phyloP scores from a whole-genome alignment of 1,140 invertebrate genomes.

The Heterodera carotae region DNA sequence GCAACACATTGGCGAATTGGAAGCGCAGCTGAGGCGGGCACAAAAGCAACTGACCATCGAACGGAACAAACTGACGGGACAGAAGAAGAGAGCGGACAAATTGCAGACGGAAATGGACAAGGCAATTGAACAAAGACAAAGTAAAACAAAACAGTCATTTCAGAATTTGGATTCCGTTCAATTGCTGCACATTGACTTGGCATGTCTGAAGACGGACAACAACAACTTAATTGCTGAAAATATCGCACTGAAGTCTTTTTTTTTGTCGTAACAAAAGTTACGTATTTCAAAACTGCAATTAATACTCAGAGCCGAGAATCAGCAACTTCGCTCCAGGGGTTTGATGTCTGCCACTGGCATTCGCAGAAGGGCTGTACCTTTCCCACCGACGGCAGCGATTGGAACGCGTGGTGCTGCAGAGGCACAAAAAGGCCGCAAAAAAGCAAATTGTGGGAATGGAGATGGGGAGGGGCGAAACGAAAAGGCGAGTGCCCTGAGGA shows the following conservation, averaged over 20 bases:
- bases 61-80: slow-evolving; percentile 28
- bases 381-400: neutral
- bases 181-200: slow-evolving; percentile 41
- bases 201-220: slow-evolving; percentile 45
- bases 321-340: slow-evolving; percentile 32
- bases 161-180: slow-evolving; percentile 34
- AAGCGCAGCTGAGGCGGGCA: slow-evolving; percentile 24
- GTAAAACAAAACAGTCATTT: neutral
- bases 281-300: too few species aligned
- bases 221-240: slow-evolving; percentile 44
- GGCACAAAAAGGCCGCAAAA: slow-evolving; percentile 9
- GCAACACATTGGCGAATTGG: slow-evolving; percentile 22
- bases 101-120: slow-evolving; percentile 41
- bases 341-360: neutral
- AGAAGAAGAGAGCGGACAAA: slow-evolving; percentile 40
- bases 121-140: neutral
- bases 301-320: slow-evolving; percentile 40
- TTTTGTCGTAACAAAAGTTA: too few species aligned
- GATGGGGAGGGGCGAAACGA: neutral
- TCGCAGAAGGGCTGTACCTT: neutral
- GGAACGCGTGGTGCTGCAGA: neutral
- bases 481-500: neutral
- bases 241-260: slow-evolving; percentile 42
- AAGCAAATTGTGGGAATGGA: neutral
- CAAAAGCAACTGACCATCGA: slow-evolving; percentile 35